Conservation (phyloP, 2,888 invertebrate species). For the Dione juno region DNA sequence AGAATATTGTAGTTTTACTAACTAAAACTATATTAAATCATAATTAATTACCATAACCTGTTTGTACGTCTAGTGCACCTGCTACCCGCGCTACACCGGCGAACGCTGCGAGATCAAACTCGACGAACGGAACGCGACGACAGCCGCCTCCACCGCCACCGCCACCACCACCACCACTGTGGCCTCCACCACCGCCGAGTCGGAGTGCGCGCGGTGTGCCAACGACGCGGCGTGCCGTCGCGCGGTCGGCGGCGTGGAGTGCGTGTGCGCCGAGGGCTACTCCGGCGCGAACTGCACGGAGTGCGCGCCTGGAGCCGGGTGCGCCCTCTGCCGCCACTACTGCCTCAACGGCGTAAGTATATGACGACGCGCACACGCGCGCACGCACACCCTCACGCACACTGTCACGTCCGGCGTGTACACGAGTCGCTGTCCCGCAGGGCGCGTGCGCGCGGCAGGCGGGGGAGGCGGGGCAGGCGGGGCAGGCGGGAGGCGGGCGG, state of each 20-base stretch:
- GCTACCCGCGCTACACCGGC: slow-evolving; percentile 87
- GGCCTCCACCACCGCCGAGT: not conserved
- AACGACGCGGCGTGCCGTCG: slow-evolving; percentile 78
- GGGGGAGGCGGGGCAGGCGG: no score
- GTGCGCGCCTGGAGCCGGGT: slow-evolving; percentile 51
- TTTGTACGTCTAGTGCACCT: slow-evolving; percentile 84
- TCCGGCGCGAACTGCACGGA: slow-evolving; percentile 56
- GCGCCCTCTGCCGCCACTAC: slow-evolving; percentile 54
- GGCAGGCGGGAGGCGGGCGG: slow-evolving; percentile 29
- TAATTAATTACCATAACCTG: no score
- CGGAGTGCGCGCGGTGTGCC: slow-evolving; percentile 1
- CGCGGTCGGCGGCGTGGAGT: slow-evolving; percentile 46
- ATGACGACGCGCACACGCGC: no score
- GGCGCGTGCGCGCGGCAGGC: slow-evolving; percentile 51
- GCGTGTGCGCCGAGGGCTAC: slow-evolving; percentile 55
- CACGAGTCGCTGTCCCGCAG: slow-evolving; percentile 47
- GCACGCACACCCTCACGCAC: no score
- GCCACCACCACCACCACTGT: not conserved
- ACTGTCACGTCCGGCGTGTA: no score
- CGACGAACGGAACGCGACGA: not conserved
- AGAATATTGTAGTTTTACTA: no score
- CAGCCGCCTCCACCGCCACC: not conserved
- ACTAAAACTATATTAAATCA: no score
- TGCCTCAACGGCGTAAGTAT: slow-evolving; percentile 63
- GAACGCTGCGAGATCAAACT: slow-evolving; percentile 80